Evolutionary conservation across 2,888 invertebrate species (phyloP).

Genomic region (Mystacides longicornis): DNA sequence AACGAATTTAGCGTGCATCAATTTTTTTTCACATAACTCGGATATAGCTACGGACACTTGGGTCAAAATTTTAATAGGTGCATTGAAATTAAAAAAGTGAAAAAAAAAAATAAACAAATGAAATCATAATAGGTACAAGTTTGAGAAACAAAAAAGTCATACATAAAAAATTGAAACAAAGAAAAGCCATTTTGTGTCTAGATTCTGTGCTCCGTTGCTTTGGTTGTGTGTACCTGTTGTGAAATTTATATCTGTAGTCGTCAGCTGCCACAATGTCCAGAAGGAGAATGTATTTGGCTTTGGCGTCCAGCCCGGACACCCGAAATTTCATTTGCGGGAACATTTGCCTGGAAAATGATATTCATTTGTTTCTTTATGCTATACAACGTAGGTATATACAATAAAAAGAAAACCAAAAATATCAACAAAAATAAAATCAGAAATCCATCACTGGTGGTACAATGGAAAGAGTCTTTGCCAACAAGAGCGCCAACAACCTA

Average conservation of each 20-base stretch:
- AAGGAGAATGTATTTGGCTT: conserved; percentile 97
- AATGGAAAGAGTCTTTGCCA: too few relatives aligned
- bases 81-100: too few relatives aligned
- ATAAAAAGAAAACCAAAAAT: too few relatives aligned
- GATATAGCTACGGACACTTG: too few relatives aligned
- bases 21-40: too few relatives aligned
- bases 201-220: background rate
- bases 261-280: conserved; percentile 99
- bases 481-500: too few relatives aligned
- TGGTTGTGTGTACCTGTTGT: conserved; percentile 68
- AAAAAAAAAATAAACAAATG: background rate
- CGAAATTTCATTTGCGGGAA: conserved; percentile 99
- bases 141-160: too few relatives aligned
- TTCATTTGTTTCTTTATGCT: conserved; percentile 8
- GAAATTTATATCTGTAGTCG: conserved; percentile 97
- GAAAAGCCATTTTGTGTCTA: background rate
- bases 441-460: too few relatives aligned
- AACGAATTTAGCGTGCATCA: too few relatives aligned
- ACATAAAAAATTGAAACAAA: background rate
- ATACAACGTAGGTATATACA: conserved; percentile 2
- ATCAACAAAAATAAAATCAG: too few relatives aligned
- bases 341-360: conserved; percentile 81
- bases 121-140: background rate
- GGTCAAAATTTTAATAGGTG: too few relatives aligned
- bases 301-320: conserved; percentile 95